These are phyloP conservation scores for Solenopsis invicta DNA, from an alignment of 1,140 invertebrate genomes.

Conservation along the genomic window DNA sequence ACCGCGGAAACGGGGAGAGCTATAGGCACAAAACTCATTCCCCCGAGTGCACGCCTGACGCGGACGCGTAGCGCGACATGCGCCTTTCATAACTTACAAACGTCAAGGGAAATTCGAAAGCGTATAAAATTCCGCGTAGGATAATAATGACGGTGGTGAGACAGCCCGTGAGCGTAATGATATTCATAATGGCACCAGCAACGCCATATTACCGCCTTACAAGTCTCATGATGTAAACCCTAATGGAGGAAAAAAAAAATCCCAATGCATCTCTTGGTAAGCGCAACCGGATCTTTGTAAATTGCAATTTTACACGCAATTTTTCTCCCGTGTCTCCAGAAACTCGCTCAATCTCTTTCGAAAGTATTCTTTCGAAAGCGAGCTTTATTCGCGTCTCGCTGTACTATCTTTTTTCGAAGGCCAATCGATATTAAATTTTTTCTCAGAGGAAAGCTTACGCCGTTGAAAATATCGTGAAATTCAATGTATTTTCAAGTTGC, in stretches of 20 bases:
- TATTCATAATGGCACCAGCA: neutral
- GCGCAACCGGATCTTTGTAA: neutral
- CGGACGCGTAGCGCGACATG: neutral
- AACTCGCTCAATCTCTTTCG: neutral
- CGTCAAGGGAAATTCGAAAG: constrained; percentile 39
- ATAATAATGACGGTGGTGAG: constrained; percentile 28
- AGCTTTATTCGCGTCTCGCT: neutral
- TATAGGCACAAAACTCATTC: neutral
- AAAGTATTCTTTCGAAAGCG: neutral
- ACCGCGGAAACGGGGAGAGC: neutral
- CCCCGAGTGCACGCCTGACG: neutral
- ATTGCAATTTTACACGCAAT: constrained; percentile 14
- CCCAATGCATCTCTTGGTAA: neutral
- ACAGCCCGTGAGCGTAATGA: neutral
- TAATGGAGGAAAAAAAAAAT: no score
- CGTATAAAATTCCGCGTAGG: neutral
- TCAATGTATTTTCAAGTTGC: no score
- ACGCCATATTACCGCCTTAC: neutral
- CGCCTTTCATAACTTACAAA: constrained; percentile 20
- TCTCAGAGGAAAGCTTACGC: neutral
- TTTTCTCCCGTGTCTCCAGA: neutral
- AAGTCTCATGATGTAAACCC: neutral
- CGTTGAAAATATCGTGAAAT: no score
- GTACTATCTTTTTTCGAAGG: neutral
- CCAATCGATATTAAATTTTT: neutral